Base-by-base conservation (phyloP, 2,888 invertebrate genomes). In the Clanis bilineata region DNA sequence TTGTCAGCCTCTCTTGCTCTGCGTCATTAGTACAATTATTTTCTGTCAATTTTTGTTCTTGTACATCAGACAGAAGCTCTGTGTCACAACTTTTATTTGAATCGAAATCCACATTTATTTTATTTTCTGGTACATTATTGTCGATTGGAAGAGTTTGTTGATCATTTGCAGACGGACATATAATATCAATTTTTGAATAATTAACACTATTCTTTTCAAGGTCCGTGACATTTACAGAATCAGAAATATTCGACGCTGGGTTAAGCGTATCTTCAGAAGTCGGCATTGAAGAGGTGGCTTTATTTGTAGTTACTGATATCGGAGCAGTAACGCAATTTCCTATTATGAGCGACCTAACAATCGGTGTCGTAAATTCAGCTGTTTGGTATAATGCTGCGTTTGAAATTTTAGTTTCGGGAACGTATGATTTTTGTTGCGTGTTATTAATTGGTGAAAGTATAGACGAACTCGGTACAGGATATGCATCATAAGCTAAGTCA, bases 11-110 rank as follows among this genome's bases (percentile, higher is more conserved):
- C 64, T 84, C 81, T 23, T 70, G 64, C 32, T 78, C 73, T 47
- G 68, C 68, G 15, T 59, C 60, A 5, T 71, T 66, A 36, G 68
- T 72, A 38, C 66, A 51, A 21, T 70, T 64, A 5, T 63, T 63
- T 56, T 70, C 64, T 57, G 21, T 21, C 5, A 61, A 18, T 43
- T 68, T 69, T 28, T 73, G 70, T 64, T 83, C 83, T 70, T 84
- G 84, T n/a, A 85, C 80, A 69, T 83, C 76, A 6, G 78, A 80
- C 23, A 84, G 64, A 15, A 82, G 79, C 71, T 81, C 86, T 61
- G 73, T 72, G 62, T 81, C 78, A 57, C 61, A 57, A 28, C 60
- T 73, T 61, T 77, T 79, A 44, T 62, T 71, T 5, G 51, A 60
- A 62, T 73, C 76, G 4, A 69, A 60, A 59, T 75, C 70, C 2